Evolutionary conservation across 1,140 invertebrate species (phyloP), one percentile per base, ranked within the genome.

Genomic region (Papilio helenus): DNA sequence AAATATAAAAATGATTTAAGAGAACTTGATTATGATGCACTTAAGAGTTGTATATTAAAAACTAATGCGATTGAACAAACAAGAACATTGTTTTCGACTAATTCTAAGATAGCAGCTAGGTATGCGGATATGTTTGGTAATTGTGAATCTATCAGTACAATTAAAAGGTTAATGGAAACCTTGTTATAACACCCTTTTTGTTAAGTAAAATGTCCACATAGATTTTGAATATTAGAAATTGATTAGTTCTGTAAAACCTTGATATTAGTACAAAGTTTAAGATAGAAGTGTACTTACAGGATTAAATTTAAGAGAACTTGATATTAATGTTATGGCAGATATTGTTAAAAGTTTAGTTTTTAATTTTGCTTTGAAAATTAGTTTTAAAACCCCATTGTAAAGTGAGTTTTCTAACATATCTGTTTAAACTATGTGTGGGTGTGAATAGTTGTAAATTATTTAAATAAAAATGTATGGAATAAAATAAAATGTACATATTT

Each of bases 1-100:
- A 95, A 96, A 85, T 95, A 95, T 51, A 94, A 95, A 83, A 96
- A 95, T 82, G 93, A 95, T 83, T 93, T 97, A 10, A 91, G 96
- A 23, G 95, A 96, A 83, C 95, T 97, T 72, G 95, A 97, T 89
- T 97, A 96, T 92, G 94, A 94, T 3, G 49, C 80, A 42, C 87
- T 94, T 18, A 93, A 87, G 82, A 65, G 42, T 7, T 83, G 88
- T 72, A 81, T 94, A 49, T 79, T 90, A 51, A 88, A 90, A 78
- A 93, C 92, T 3, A 80, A 89, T 84, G 92, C 92, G 3, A 39
- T 94, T 8, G 88, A 93, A 83, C 82, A 86, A 79, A 92, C 93
- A 26, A 89, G 84, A 80, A 78, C 82, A 7, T 85, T 94, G 20
- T 90, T 89, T 82, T 58, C 72, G 42, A 85, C 92, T 9, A 87